Conservation (phyloP, 1,140 invertebrate genomes). For the Achroia grisella region DNA sequence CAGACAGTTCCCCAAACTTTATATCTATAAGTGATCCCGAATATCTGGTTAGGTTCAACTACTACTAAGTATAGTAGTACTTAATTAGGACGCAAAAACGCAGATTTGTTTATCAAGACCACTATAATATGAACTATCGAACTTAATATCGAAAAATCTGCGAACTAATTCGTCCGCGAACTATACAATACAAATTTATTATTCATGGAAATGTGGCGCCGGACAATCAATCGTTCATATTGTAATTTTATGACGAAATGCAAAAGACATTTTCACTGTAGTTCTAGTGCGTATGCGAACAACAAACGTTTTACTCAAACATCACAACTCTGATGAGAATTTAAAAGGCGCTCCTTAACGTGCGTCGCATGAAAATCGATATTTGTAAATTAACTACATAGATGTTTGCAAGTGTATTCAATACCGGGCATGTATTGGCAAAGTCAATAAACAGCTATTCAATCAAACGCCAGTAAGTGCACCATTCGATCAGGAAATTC, state of each 20-base stretch:
- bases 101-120: too few relatives aligned
- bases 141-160: too few relatives aligned
- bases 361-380: too few relatives aligned
- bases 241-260: conserved; percentile 60
- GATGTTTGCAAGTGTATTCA: conserved; percentile 1
- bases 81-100: too few relatives aligned
- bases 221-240: conserved; percentile 43
- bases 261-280: conserved; percentile 37
- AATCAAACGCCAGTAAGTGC: conserved; percentile 28
- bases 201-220: conserved; percentile 65
- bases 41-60: too few relatives aligned
- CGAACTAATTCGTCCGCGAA: too few relatives aligned
- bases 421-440: conserved; percentile 30
- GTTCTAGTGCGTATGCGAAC: conserved; percentile 6
- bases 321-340: too few relatives aligned
- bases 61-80: too few relatives aligned
- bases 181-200: conserved; percentile 55
- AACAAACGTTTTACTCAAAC: conserved; percentile 5
- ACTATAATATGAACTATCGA: too few relatives aligned
- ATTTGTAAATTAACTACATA: too few relatives aligned
- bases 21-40: too few relatives aligned
- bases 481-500: conserved; percentile 28
- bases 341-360: conserved; percentile 1
- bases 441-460: conserved; percentile 42
- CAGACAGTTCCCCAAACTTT: too few relatives aligned